These are phyloP conservation scores for Pelobates cultripes DNA, from an alignment of 2,797 vertebrate species.

Conservation along the genomic window DNA sequence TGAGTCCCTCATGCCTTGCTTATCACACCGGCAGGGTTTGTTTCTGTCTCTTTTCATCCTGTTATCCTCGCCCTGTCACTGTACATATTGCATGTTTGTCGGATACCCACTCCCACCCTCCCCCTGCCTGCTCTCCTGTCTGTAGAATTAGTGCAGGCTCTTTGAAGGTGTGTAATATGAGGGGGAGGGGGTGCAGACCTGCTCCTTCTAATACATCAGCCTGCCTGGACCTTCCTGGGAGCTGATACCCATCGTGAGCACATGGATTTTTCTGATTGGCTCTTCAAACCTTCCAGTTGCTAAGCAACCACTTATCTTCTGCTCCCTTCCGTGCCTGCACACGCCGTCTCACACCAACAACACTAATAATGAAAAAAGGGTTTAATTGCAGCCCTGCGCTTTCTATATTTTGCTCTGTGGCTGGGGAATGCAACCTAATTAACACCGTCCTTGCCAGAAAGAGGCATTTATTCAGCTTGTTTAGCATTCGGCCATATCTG, in stretches of 20 bases:
- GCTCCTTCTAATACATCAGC: neutral
- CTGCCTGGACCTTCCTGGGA: slow-evolving; percentile 45
- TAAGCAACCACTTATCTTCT: slow-evolving; percentile 72
- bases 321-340: slow-evolving; percentile 59
- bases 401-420: slow-evolving; percentile 16
- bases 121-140: neutral
- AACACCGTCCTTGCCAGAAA: slow-evolving; percentile 15
- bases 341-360: slow-evolving; percentile 52
- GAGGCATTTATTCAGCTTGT: neutral
- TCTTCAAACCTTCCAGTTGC: slow-evolving; percentile 69
- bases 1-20: too few species aligned
- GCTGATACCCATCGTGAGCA: slow-evolving; percentile 59
- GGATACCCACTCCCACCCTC: neutral
- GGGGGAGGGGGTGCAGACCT: neutral
- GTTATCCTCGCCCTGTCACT: neutral
- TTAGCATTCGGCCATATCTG: neutral
- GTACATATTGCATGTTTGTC: neutral
- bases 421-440: slow-evolving; percentile 8
- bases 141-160: slow-evolving; percentile 1
- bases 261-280: slow-evolving; percentile 59
- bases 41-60: neutral
- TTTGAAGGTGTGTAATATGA: slow-evolving; percentile 20
- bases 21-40: too few species aligned
- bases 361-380: slow-evolving; percentile 49
- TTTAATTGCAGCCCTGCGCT: slow-evolving; percentile 66